These are phyloP conservation scores for Nysson spinosus DNA, from an alignment of 2,888 invertebrate species.

Conservation along the genomic window DNA sequence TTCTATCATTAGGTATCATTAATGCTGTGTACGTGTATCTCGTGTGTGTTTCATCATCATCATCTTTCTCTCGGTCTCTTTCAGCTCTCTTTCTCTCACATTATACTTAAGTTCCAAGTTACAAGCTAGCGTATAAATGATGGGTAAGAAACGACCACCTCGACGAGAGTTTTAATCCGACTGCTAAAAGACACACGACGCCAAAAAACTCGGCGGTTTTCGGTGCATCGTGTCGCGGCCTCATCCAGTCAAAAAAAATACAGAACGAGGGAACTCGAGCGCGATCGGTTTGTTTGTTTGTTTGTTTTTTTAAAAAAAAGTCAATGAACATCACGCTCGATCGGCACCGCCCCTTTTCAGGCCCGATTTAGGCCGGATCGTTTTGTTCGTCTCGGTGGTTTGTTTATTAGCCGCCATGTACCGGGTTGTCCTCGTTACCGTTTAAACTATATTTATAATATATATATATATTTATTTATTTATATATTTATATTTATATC, in stretches of 20 bases:
- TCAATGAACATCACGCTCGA: constrained; percentile 58
- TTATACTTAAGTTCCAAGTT: constrained; percentile 69
- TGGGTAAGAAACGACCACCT: constrained; percentile 77
- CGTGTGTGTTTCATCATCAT: constrained; percentile 46
- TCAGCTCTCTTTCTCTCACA: constrained; percentile 57
- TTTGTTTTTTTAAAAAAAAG: constrained; percentile 52
- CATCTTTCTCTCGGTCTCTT: constrained; percentile 52
- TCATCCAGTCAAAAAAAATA: constrained; percentile 24
- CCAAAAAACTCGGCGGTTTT: too few species aligned
- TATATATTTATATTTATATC: constrained; percentile 57
- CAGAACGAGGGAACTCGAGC: constrained; percentile 47
- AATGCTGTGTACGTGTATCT: constrained; percentile 65
- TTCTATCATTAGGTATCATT: constrained; percentile 74
- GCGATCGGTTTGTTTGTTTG: too few species aligned
- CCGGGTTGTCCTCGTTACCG: constrained; percentile 70
- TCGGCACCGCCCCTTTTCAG: constrained; percentile 32
- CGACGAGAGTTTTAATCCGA: constrained; percentile 47
- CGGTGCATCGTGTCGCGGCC: too few species aligned
- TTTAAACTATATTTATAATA: constrained; percentile 56
- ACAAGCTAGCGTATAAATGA: constrained; percentile 77
- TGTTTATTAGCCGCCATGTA: constrained; percentile 74
- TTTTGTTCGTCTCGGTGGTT: constrained; percentile 72
- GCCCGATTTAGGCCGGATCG: constrained; percentile 55
- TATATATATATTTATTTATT: constrained; percentile 22
- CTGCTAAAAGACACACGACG: constrained; percentile 21